Percentiles rank a stretch among this genome's conserved stretches.
Conservation (phyloP, 2,888 invertebrate species). For the Pycnomerus fuliginosus region DNA sequence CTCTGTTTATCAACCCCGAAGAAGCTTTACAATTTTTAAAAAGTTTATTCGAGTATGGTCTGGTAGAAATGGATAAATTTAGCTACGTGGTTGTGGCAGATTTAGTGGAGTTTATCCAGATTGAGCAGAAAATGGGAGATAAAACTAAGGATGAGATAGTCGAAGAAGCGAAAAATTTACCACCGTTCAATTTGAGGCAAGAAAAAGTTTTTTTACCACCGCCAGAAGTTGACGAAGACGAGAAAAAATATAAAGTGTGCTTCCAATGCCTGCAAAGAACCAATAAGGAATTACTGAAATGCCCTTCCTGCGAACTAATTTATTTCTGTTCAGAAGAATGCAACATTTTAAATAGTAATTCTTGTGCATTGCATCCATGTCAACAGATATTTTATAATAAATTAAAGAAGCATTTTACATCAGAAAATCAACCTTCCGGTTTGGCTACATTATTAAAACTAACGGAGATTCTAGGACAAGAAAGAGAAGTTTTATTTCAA, state of each 20-base stretch:
- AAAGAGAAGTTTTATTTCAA: not conserved
- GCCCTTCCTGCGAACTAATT: slow-evolving; percentile 44
- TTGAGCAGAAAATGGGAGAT: slow-evolving; percentile 13
- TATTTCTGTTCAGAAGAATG: slow-evolving; percentile 47
- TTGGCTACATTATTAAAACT: not conserved
- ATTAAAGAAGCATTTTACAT: not conserved
- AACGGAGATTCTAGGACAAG: not conserved
- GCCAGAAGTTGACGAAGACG: slow-evolving; percentile 19
- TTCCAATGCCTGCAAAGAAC: slow-evolving; percentile 40
- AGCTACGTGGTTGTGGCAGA: slow-evolving; percentile 14
- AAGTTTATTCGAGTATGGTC: slow-evolving; percentile 32
- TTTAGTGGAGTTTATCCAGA: slow-evolving; percentile 26
- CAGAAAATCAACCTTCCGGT: not conserved
- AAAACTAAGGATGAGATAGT: slow-evolving; percentile 13
- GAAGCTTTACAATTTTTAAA: slow-evolving; percentile 31
- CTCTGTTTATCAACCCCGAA: slow-evolving; percentile 35
- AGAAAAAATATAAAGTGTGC: slow-evolving; percentile 43
- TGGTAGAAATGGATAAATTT: slow-evolving; percentile 25
- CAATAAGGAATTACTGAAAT: slow-evolving; percentile 34
- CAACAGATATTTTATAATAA: too few species aligned
- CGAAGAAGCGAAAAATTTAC: slow-evolving; percentile 1
- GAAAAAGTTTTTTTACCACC: slow-evolving; percentile 5
- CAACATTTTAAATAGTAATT: slow-evolving; percentile 37
- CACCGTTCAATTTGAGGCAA: slow-evolving; percentile 3
- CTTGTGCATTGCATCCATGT: too few species aligned